Conservation (phyloP, 2,888 invertebrate species). For the Amphipyra berbera region DNA sequence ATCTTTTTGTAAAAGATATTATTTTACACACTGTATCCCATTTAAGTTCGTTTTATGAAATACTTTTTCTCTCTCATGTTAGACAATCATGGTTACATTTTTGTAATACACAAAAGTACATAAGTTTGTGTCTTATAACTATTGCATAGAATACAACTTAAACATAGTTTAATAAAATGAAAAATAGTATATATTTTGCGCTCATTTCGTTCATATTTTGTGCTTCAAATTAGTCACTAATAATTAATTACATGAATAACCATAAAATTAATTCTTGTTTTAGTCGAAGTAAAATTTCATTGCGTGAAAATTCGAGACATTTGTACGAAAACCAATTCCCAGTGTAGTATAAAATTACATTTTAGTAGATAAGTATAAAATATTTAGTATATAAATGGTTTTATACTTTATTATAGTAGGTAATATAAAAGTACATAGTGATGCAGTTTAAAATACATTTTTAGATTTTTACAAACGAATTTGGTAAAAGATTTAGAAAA, state of each 20-base stretch:
- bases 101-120: background rate
- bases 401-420: conserved; percentile 32
- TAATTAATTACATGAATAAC: background rate
- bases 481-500: conserved; percentile 5
- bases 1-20: conserved; percentile 41
- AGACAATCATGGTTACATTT: conserved; percentile 15
- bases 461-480: conserved; percentile 25
- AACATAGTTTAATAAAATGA: conserved; percentile 2
- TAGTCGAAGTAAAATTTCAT: conserved; percentile 24
- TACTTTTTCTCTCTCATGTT: conserved; percentile 41
- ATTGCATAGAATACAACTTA: conserved; percentile 23
- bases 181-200: conserved; percentile 24
- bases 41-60: conserved; percentile 16
- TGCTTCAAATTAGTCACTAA: conserved; percentile 18
- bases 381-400: conserved; percentile 51
- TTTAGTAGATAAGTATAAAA: conserved; percentile 52
- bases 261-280: conserved; percentile 4
- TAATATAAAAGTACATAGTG: conserved; percentile 47
- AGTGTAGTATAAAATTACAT: conserved; percentile 42
- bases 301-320: conserved; percentile 28
- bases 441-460: conserved; percentile 39
- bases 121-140: background rate
- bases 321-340: conserved; percentile 27
- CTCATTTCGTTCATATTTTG: conserved; percentile 25
- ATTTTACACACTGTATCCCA: conserved; percentile 32